Conservation (phyloP, 2,888 invertebrate species). For the Dasysyrphus albostriatus region DNA sequence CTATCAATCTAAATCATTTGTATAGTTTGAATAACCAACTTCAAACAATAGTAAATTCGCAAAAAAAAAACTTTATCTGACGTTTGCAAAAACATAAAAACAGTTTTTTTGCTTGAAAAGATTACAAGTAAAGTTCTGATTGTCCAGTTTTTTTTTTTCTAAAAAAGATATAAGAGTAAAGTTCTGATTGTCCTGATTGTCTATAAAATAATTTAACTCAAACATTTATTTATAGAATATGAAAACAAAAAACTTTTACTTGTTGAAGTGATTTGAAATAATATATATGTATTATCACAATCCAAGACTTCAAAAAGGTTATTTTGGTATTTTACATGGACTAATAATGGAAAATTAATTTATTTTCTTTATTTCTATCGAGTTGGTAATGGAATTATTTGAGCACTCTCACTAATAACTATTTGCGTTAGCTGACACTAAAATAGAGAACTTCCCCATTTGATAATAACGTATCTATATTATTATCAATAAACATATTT, state of each 20-base stretch:
- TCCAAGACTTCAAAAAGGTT: no score
- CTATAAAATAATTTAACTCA: background rate
- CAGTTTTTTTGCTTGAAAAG: conserved; percentile 1
- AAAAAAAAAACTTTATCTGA: conserved; percentile 40
- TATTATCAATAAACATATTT: no score
- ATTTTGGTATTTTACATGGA: no score
- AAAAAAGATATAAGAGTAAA: background rate
- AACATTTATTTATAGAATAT: background rate
- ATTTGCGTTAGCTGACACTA: no score
- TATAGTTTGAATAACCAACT: conserved; percentile 9
- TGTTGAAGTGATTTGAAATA: background rate
- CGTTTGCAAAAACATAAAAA: background rate
- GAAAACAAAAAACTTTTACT: background rate
- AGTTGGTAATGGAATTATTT: no score
- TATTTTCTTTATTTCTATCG: no score
- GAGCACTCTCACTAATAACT: no score
- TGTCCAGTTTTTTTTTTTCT: conserved; percentile 16
- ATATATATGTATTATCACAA: no score
- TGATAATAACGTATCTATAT: no score
- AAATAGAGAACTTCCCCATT: no score
- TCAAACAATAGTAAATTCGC: conserved; percentile 1
- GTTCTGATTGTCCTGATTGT: background rate
- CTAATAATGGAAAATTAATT: no score
- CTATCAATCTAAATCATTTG: conserved; percentile 2
- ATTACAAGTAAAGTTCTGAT: background rate